phyloP scores from a whole-genome alignment of 53 echinoderm and acorn worm species.

The Mesocentrotus franciscanus region DNA sequence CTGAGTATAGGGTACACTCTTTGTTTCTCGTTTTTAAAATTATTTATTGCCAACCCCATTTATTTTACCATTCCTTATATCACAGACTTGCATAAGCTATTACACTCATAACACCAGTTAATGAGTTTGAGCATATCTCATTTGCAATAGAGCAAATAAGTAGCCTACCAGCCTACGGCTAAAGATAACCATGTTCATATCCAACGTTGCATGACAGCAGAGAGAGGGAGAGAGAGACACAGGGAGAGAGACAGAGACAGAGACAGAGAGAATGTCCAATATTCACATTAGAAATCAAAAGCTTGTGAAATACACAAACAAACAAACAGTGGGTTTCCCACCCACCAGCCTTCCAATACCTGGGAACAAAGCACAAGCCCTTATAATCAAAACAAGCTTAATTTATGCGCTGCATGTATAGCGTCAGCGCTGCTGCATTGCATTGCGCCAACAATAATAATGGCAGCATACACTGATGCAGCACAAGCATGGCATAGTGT shows the following conservation, averaged over 20 bases:
- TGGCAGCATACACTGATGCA: conserved; percentile 49
- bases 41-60: neutral
- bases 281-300: conserved; percentile 33
- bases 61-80: neutral
- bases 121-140: neutral
- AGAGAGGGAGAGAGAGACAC: neutral
- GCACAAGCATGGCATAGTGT: neutral
- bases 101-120: neutral
- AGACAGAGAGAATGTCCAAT: neutral
- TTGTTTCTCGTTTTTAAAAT: neutral
- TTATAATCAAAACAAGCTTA: conserved; percentile 62
- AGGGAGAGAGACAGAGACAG: neutral
- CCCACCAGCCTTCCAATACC: conserved; percentile 29
- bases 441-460: conserved; percentile 55
- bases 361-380: conserved; percentile 41
- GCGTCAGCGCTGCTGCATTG: conserved; percentile 49
- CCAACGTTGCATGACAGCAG: neutral
- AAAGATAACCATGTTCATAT: neutral
- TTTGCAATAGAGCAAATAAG: neutral
- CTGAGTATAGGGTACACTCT: neutral
- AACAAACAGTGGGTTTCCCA: conserved; percentile 40
- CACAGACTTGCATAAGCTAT: neutral
- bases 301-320: conserved; percentile 43
- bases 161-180: neutral
- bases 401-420: conserved; percentile 62